Percentiles rank a stretch among this genome's conserved stretches.
Conservation (phyloP, 1,140 invertebrate genomes). For the Anoplophora glabripennis region DNA sequence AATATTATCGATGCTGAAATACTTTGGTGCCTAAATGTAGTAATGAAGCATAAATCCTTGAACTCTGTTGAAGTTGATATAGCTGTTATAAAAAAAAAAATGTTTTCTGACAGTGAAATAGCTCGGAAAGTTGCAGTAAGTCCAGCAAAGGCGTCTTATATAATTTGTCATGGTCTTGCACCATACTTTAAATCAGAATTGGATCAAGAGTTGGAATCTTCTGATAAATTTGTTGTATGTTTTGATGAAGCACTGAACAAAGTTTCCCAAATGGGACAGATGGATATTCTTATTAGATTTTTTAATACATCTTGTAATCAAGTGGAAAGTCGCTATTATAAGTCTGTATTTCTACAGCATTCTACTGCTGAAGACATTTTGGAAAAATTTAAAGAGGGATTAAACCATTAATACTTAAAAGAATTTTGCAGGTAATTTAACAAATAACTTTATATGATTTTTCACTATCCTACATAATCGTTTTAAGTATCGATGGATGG, state of each 20-base stretch:
- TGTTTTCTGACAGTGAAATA: background rate
- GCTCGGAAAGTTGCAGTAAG: background rate
- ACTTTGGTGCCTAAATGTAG: too few relatives aligned
- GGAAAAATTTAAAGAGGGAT: constrained; percentile 1
- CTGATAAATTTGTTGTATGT: constrained; percentile 6
- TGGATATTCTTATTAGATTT: constrained; percentile 3
- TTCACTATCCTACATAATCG: background rate
- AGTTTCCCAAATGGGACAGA: constrained; percentile 1
- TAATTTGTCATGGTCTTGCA: constrained; percentile 1
- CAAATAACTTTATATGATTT: background rate
- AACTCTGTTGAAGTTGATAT: too few relatives aligned
- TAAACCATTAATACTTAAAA: background rate
- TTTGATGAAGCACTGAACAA: constrained; percentile 3
- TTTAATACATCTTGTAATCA: background rate
- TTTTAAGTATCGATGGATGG: constrained; percentile 6
- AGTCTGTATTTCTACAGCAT: constrained; percentile 4
- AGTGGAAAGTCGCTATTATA: constrained; percentile 1
- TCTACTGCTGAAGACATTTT: background rate
- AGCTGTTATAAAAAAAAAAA: too few relatives aligned
- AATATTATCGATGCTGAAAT: too few relatives aligned
- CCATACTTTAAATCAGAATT: constrained; percentile 2
- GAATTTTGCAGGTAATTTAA: constrained; percentile 4
- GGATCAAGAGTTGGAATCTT: background rate
- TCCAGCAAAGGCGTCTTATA: constrained; percentile 1
- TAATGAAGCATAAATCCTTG: too few relatives aligned